A percentile compares a stretch with the other conserved stretches of the same genome.
phyloP scores from a whole-genome alignment of 1,140 invertebrate species.

The Triops longicaudatus region DNA sequence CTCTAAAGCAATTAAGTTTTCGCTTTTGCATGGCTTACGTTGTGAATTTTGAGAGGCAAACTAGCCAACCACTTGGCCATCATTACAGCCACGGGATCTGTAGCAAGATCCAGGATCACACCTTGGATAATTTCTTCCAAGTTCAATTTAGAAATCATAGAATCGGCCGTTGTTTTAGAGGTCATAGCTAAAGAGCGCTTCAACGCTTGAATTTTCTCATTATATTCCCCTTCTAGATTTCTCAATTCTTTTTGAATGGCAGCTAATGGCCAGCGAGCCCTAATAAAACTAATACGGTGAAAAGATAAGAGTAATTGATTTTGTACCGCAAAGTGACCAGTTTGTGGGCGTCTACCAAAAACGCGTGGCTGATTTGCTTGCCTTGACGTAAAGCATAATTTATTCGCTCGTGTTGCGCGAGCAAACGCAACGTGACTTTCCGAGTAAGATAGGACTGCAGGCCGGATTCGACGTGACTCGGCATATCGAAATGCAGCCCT shows the following conservation, averaged over 20 bases:
- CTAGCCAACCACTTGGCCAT: conserved; percentile 18
- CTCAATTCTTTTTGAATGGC: neutral
- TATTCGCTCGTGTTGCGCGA: neutral
- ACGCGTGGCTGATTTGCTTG: neutral
- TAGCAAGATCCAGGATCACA: conserved; percentile 2
- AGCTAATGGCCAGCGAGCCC: neutral
- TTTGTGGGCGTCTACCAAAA: conserved; percentile 6
- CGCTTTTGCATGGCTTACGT: neutral
- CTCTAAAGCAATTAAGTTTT: too few relatives aligned
- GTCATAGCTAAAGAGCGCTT: neutral
- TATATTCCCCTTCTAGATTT: neutral
- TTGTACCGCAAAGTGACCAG: neutral
- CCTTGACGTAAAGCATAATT: neutral
- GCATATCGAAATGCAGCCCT: neutral
- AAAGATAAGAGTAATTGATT: neutral
- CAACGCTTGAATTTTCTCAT: neutral
- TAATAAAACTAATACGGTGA: neutral
- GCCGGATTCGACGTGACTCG: neutral
- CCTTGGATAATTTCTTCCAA: conserved; percentile 25
- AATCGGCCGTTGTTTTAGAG: neutral
- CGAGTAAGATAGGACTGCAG: neutral
- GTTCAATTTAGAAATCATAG: conserved; percentile 18
- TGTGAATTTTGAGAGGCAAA: conserved; percentile 14
- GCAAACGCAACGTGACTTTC: conserved; percentile 11
- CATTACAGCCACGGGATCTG: neutral